Evolutionary conservation across 2,797 vertebrate species (phyloP).

Genomic region (Anabas testudineus): DNA sequence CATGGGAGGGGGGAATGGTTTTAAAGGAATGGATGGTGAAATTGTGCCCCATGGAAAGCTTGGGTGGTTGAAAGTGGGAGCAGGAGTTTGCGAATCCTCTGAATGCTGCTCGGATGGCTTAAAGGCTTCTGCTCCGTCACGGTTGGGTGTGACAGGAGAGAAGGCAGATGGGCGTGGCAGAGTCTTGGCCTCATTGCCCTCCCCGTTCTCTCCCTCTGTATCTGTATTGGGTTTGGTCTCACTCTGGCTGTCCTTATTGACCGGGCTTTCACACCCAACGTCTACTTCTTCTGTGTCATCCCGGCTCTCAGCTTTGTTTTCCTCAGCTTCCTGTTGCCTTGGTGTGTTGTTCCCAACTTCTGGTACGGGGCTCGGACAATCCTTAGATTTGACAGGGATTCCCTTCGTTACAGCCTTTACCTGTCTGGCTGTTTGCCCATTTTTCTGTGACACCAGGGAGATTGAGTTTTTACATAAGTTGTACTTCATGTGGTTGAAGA

Average conservation of each 20-base stretch:
- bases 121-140: conserved; percentile 76
- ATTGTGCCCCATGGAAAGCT: conserved; percentile 85
- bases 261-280: conserved; percentile 60
- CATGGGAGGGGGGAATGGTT: conserved; percentile 79
- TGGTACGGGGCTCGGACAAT: conserved; percentile 31
- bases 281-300: conserved; percentile 83
- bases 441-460: conserved; percentile 91
- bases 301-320: conserved; percentile 41
- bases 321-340: conserved; percentile 29
- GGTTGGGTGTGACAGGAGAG: conserved; percentile 88
- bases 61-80: conserved; percentile 85
- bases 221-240: conserved; percentile 50
- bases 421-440: conserved; percentile 85
- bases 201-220: conserved; percentile 62
- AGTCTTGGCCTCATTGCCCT: conserved; percentile 75
- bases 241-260: conserved; percentile 52
- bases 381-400: conserved; percentile 71
- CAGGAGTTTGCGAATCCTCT: conserved; percentile 75
- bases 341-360: conserved; percentile 63
- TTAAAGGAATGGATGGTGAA: conserved; percentile 82
- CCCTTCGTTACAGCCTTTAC: conserved; percentile 77
- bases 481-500: conserved; percentile 99
- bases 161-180: conserved; percentile 89
- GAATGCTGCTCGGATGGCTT: conserved; percentile 53
- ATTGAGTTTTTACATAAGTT: conserved; percentile 98